Evolutionary conservation across 2,113 vertebrate genomes (phyloP).

Genomic region (Semnornis frantzii): DNA sequence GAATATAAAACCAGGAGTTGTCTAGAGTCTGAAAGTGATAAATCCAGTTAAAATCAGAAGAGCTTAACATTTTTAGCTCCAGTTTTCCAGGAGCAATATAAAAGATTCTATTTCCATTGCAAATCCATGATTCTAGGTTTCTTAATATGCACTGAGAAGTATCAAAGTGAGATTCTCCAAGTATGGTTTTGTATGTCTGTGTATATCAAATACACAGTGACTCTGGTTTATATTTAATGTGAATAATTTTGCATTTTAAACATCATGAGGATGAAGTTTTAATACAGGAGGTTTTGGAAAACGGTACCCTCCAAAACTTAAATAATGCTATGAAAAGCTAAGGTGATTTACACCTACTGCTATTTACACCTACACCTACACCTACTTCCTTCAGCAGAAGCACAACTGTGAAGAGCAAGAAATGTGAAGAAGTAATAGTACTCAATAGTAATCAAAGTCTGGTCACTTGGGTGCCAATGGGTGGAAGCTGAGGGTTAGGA

Average conservation of each 20-base stretch:
- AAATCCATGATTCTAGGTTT: constrained; percentile 25
- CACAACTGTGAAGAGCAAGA: not conserved
- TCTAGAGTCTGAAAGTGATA: not conserved
- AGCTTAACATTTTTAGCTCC: not conserved
- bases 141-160: constrained; percentile 48
- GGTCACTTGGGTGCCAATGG: not conserved
- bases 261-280: not conserved
- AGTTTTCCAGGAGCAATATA: constrained; percentile 8
- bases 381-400: too few relatives aligned
- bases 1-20: not conserved
- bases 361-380: too few relatives aligned
- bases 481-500: too few relatives aligned
- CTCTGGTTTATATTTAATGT: constrained; percentile 33
- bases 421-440: not conserved
- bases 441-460: not conserved
- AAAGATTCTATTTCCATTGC: not conserved
- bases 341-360: too few relatives aligned
- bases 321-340: too few relatives aligned
- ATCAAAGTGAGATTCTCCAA: constrained; percentile 50
- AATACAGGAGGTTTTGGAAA: constrained; percentile 36
- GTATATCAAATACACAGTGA: not conserved
- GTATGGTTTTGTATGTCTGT: not conserved
- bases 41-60: not conserved
- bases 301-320: not conserved
- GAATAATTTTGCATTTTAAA: constrained; percentile 32